A percentile compares a stretch with the other conserved stretches of the same genome.
These are phyloP conservation scores for Lepidocyrtoides sp. DNA, from an alignment of 2,888 invertebrate genomes.

Conservation along the genomic window DNA sequence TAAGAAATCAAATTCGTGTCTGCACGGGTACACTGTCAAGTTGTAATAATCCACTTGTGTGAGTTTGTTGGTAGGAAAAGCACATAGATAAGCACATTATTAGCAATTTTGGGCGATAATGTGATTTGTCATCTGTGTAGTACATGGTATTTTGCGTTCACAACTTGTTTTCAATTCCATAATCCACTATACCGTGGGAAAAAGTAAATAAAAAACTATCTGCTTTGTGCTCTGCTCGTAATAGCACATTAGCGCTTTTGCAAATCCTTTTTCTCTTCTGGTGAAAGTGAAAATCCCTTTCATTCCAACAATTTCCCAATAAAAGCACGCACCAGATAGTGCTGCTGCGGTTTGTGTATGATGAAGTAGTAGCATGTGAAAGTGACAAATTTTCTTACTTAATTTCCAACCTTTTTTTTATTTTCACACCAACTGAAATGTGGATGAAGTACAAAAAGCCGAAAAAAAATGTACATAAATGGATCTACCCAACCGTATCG, in stretches of 20 bases:
- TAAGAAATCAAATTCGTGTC: too few relatives aligned
- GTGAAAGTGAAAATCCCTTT: neutral
- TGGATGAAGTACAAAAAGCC: too few relatives aligned
- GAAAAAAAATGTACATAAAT: too few relatives aligned
- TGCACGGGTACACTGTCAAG: neutral
- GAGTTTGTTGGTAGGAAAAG: neutral
- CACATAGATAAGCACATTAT: neutral
- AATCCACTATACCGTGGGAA: slow-evolving; percentile 10
- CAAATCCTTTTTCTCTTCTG: neutral
- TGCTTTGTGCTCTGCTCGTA: neutral
- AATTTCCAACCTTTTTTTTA: too few relatives aligned
- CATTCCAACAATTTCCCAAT: neutral
- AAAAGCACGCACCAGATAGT: neutral
- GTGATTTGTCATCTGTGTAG: neutral
- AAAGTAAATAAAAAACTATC: slow-evolving; percentile 15
- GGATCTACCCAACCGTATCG: too few relatives aligned
- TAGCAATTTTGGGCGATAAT: slow-evolving; percentile 2
- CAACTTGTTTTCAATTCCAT: neutral
- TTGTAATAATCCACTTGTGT: neutral
- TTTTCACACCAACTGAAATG: too few relatives aligned
- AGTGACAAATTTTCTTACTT: too few relatives aligned
- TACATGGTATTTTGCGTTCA: neutral
- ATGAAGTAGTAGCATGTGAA: too few relatives aligned
- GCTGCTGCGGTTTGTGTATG: too few relatives aligned
- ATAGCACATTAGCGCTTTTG: neutral